Conservation (phyloP, 2,888 invertebrate species). For the Cremastobaeus sp. region DNA sequence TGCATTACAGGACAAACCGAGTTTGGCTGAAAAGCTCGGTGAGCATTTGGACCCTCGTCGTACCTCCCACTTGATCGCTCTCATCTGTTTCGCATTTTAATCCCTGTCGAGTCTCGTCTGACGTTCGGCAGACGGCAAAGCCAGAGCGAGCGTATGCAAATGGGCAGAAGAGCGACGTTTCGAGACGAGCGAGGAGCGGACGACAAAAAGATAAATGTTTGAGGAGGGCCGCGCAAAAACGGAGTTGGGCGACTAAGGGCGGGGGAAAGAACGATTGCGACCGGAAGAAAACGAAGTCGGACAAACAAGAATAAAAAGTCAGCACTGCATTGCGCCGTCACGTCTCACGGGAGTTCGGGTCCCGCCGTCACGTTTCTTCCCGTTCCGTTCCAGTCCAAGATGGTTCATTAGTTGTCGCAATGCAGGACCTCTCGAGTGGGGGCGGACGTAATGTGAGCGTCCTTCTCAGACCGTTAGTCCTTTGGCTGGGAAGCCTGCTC, state of each 20-base stretch:
- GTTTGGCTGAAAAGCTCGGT: conserved; percentile 22
- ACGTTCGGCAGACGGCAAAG: conserved; percentile 25
- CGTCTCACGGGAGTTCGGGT: conserved; percentile 75
- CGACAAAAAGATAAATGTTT: conserved; percentile 48
- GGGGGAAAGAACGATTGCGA: conserved; percentile 13
- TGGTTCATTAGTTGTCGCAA: conserved; percentile 78
- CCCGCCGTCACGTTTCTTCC: conserved; percentile 59
- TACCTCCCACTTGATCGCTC: conserved; percentile 43
- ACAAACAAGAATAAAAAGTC: conserved; percentile 55
- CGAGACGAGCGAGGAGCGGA: conserved; percentile 1
- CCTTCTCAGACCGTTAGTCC: conserved; percentile 48
- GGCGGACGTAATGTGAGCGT: conserved; percentile 36
- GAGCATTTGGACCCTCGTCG: conserved; percentile 8
- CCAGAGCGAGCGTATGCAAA: conserved; percentile 52
- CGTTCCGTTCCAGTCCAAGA: conserved; percentile 74
- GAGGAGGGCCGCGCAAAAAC: conserved; percentile 25
- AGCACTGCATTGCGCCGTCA: conserved; percentile 78
- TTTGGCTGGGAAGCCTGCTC: conserved; percentile 55
- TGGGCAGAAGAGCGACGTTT: conserved; percentile 58
- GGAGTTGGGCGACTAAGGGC: conserved; percentile 1
- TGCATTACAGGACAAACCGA: conserved; percentile 21
- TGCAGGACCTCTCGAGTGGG: conserved; percentile 73
- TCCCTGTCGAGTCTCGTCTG: conserved; percentile 39
- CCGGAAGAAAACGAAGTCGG: conserved; percentile 54
- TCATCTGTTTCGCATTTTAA: conserved; percentile 56